A percentile compares a stretch with the other conserved stretches of the same genome.
Evolutionary conservation across 2,797 vertebrate species (phyloP).

Genomic region (Enteromius paludinosus): DNA sequence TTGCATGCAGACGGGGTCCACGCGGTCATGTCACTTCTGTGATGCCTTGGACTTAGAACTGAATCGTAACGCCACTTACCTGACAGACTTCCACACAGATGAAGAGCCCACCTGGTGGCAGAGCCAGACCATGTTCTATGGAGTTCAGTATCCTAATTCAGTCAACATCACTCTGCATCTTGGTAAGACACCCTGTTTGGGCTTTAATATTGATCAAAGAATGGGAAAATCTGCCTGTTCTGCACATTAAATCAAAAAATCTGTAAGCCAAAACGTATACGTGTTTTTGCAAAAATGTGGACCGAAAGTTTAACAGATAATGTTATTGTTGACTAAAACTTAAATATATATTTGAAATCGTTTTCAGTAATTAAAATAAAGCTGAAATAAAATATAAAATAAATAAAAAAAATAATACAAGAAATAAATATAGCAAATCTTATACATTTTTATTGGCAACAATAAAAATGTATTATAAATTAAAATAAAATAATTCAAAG

Average conservation of each 20-base stretch:
- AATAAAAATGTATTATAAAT: no score
- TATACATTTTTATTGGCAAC: not conserved
- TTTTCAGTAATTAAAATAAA: not conserved
- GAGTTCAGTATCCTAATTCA: constrained; percentile 88
- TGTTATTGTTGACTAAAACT: not conserved
- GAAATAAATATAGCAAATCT: not conserved
- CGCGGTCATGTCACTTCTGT: constrained; percentile 83
- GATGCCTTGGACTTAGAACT: constrained; percentile 71
- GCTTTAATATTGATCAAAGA: not conserved
- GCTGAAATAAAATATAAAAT: not conserved
- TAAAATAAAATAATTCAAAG: not conserved
- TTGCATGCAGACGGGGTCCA: constrained; percentile 88
- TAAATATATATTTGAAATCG: not conserved
- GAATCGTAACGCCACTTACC: constrained; percentile 84
- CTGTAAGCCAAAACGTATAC: not conserved
- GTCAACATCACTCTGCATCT: constrained; percentile 89
- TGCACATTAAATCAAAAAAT: not conserved
- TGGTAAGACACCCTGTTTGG: constrained; percentile 78
- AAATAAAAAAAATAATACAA: not conserved
- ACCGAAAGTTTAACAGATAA: not conserved
- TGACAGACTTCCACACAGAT: constrained; percentile 91
- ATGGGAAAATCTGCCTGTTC: not conserved
- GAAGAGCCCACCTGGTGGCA: constrained; percentile 96
- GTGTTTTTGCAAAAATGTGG: not conserved
- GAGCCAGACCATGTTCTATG: constrained; percentile 93